These are phyloP conservation scores for Porites evermanni DNA, from an alignment of 92 coral and sea anemone species.

Conservation along the genomic window DNA sequence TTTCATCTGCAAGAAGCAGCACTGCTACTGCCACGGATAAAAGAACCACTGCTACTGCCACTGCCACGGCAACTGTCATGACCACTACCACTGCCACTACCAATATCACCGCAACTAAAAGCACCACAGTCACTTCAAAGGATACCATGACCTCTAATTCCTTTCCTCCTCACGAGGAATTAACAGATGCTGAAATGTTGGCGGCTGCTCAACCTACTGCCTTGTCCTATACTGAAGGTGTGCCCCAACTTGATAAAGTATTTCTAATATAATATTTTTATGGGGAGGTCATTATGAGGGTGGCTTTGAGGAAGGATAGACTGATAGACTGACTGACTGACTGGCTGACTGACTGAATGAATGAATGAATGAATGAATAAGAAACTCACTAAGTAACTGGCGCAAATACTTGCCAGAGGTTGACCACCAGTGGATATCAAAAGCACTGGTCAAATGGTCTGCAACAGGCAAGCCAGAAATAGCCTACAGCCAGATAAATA, in stretches of 20 bases:
- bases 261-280: neutral
- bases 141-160: no score
- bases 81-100: no score
- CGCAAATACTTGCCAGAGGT: constrained; percentile 21
- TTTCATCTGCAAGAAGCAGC: no score
- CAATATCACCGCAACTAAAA: no score
- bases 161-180: neutral
- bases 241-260: neutral
- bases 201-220: neutral
- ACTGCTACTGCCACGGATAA: no score
- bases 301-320: neutral
- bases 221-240: neutral
- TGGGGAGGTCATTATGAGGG: neutral
- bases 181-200: constrained; percentile 2
- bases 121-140: no score
- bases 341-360: no score
- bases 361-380: no score
- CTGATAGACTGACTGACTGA: no score
- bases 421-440: constrained; percentile 47
- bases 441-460: constrained; percentile 25
- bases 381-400: neutral
- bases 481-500: constrained; percentile 14
- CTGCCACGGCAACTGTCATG: no score
- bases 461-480: constrained; percentile 39
- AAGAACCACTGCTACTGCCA: no score